A percentile compares a stretch with the other conserved stretches of the same genome.
Evolutionary conservation across 1,140 invertebrate genomes (phyloP).

Genomic region (Drosophila nigromelanica): DNA sequence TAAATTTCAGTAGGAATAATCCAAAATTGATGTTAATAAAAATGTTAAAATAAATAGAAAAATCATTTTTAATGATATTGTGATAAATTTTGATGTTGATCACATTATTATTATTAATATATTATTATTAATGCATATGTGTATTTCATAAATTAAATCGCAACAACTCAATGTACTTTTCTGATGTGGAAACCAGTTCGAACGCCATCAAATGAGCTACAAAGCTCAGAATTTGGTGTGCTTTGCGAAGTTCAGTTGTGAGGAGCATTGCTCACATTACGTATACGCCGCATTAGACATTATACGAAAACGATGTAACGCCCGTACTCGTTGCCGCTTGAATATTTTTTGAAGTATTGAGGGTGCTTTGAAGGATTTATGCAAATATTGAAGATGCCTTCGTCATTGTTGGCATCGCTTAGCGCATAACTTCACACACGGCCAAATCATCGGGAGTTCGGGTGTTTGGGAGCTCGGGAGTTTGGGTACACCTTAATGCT

Average conservation of each 20-base stretch:
- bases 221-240: background rate
- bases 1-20: no score
- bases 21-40: no score
- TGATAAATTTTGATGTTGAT: no score
- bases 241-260: constrained; percentile 6
- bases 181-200: background rate
- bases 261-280: constrained; percentile 38
- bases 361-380: constrained; percentile 70
- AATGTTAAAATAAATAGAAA: no score
- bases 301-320: constrained; percentile 37
- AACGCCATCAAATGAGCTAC: background rate
- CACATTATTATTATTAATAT: no score
- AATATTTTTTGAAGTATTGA: constrained; percentile 65
- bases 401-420: constrained; percentile 66
- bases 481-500: constrained; percentile 70
- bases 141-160: background rate
- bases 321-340: constrained; percentile 35
- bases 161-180: background rate
- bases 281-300: constrained; percentile 54
- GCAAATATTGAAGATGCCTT: constrained; percentile 73
- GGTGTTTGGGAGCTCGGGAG: background rate
- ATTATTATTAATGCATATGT: no score
- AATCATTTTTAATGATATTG: no score
- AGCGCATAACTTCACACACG: constrained; percentile 64
- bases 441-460: constrained; percentile 18